Conservation (phyloP, 2,113 vertebrate species). For the Microtus oregoni region DNA sequence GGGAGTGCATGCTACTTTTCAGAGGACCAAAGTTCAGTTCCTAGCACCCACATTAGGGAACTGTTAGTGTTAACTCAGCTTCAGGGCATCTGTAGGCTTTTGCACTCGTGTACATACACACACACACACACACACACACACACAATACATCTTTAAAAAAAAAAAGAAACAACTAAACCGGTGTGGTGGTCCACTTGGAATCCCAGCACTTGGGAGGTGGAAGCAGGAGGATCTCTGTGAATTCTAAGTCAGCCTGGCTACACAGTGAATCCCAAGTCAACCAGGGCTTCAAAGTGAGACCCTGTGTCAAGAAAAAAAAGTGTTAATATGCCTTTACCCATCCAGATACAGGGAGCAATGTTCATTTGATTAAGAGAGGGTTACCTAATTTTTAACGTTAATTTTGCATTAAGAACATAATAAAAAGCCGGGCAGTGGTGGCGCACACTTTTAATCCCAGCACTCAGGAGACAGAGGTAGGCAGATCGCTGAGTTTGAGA, state of each 20-base stretch:
- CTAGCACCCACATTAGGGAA: not conserved
- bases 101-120: not conserved
- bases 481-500: not conserved
- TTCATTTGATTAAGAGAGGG: not conserved
- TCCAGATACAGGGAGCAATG: not conserved
- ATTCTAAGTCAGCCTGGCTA: not conserved
- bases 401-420: not conserved
- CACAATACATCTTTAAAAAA: not conserved
- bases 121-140: not conserved
- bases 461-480: not conserved
- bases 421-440: not conserved
- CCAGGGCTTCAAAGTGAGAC: not conserved
- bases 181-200: not conserved
- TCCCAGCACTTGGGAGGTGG: not conserved
- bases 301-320: not conserved
- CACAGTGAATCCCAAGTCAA: not conserved
- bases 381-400: constrained; percentile 9
- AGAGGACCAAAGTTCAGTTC: not conserved
- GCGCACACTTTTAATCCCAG: no score
- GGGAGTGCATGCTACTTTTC: not conserved
- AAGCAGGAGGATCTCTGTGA: not conserved
- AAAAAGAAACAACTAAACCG: not conserved
- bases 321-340: not conserved
- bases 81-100: not conserved
- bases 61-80: not conserved